Evolutionary conservation across 1,140 invertebrate species (phyloP), one percentile per base, ranked within the genome.

Genomic region (Mamestra configurata): DNA sequence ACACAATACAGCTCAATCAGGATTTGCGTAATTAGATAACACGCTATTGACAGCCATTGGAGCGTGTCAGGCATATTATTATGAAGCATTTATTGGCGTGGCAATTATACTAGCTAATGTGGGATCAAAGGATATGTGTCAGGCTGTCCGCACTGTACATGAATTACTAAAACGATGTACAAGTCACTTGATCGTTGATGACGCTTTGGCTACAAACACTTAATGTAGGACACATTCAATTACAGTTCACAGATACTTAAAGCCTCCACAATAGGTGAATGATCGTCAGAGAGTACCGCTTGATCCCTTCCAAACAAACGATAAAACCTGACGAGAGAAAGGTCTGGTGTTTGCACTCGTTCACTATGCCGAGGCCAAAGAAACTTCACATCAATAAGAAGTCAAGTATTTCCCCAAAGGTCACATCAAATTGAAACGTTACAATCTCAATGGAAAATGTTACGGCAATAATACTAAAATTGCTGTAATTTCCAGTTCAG

Each of bases 1-100:
- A 10, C 22, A 55, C 24, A 71, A 71, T 51, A 71, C 43, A 51
- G 46, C 24, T 51, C 43, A 53, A 71, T 71, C 68, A 71, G 24
- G 46, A 53, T 51, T 71, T 53, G 68, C 27, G 22, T 71, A 71
- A 71, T 71, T 71, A 71, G 68, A 31, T 71, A 31, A 71, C 43
- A 24, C 49, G 27, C 66, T 71, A 71, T 71, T 71, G 68, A 71
- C 68, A 71, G 18, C 37, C 37, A n/a, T 22, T 20, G 8, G 27
- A 71, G 68, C 53, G 22, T 71, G 46, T 53, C 68, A 53, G 35
- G 40, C 22, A 53, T 71, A 35, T 53, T 31, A 71, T 68, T 53
- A 49, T 27, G 68, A 11, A 71, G 1, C 37, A 27, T 49, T 31
- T 35, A 46, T 68, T 24, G 59, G 10, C 6, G 4, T 7, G 15